phyloP scores from a whole-genome alignment of 2,888 invertebrate species.

The Monochamus alternatus region DNA sequence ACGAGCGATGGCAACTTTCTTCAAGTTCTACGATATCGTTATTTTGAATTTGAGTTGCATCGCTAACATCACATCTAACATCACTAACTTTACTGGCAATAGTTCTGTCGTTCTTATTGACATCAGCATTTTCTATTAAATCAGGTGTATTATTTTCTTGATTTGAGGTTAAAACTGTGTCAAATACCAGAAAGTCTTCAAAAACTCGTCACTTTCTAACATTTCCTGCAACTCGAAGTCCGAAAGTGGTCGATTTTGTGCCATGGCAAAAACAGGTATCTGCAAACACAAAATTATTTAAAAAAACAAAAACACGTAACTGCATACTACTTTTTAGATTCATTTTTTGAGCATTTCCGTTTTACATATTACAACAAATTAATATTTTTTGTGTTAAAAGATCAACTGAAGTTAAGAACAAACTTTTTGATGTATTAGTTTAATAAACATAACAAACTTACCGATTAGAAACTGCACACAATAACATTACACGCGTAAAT shows the following conservation, averaged over 20 bases:
- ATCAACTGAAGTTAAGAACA: background rate
- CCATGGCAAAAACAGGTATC: background rate
- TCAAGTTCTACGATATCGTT: too few relatives aligned
- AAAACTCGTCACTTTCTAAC: background rate
- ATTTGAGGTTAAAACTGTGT: background rate
- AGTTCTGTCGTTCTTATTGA: too few relatives aligned
- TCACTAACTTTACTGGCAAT: too few relatives aligned
- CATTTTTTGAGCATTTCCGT: background rate
- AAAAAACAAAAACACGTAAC: background rate
- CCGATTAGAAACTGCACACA: background rate
- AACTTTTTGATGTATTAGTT: background rate
- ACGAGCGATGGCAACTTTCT: too few relatives aligned
- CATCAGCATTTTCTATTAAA: too few relatives aligned
- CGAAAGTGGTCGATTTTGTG: background rate
- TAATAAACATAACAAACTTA: background rate
- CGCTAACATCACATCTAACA: too few relatives aligned
- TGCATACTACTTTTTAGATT: background rate
- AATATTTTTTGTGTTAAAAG: background rate
- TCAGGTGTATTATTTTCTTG: background rate
- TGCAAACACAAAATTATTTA: background rate
- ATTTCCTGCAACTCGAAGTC: background rate
- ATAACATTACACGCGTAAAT: background rate
- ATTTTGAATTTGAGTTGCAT: too few relatives aligned
- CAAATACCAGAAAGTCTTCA: background rate
- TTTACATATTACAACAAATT: background rate